Base-by-base conservation (phyloP, 2,888 invertebrate genomes). In the Erebia palarica region DNA sequence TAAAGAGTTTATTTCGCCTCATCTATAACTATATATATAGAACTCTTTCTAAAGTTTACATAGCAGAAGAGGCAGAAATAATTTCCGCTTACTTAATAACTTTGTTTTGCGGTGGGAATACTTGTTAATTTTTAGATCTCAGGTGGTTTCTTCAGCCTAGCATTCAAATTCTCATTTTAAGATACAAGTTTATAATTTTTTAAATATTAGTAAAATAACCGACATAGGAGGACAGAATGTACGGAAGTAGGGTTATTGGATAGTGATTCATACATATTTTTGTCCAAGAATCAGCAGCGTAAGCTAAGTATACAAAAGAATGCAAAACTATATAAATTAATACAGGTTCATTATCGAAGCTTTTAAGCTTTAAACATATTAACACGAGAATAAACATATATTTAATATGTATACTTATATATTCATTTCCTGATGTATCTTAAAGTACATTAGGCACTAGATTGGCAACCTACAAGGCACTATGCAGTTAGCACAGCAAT, bases 401-500 rank as follows among this genome's bases (percentile, higher is more conserved):
- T n/a, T n/a, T 36, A 36, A 36, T 75, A 53, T 55, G 18, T 55
- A 55, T 18, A 75, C 71, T 77, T 27, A 76, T 72, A 73, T 73
- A 73, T 76, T 78, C 75, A 77, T 76, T 75, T 78, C 77, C 78
- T 74, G 79, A 78, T 79, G 81, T 77, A 77, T 78, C 78, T 78
- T 80, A 81, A 76, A 79, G 75, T 88, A 89, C 84, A 86, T 91
- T 93, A 94, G 94, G 94, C 94, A 94, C 93, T 93, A 94, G 89
- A 92, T 94, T 94, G 94, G 94, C 93, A 92, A 94, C 94, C 94
- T 93, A 93, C 94, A 94, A 94, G 94, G 94, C 94, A 94, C 94
- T 94, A 93, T 93, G 93, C 93, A 89, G 86, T 90, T 90, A 92
- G 93, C 93, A 93, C 93, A 92, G 93, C 90, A 91, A 88, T 88